Conservation (phyloP, 1,140 invertebrate species). For the Drosophila albomicans region DNA sequence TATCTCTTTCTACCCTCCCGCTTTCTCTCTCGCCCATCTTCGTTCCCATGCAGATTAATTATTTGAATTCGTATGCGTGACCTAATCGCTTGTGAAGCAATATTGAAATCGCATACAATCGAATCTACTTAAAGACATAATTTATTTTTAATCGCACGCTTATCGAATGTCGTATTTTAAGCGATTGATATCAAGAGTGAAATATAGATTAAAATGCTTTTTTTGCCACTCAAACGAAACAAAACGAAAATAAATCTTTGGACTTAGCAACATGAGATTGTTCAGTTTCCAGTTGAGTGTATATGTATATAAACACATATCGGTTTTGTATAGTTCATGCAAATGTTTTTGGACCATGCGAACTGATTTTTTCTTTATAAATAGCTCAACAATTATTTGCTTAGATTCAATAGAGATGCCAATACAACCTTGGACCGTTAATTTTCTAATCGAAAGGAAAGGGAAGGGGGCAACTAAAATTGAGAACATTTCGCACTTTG, state of each 20-base stretch:
- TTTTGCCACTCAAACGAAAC: not conserved
- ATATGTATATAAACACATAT: not conserved
- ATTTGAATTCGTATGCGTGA: conserved; percentile 33
- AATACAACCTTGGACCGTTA: not conserved
- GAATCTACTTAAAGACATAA: conserved; percentile 2
- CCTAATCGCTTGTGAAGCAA: conserved; percentile 17
- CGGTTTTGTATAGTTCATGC: not conserved
- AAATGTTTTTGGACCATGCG: not conserved
- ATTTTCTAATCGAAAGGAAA: not conserved
- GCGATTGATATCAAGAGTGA: not conserved
- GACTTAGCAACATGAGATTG: not conserved
- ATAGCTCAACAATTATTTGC: not conserved
- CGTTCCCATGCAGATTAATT: conserved; percentile 55
- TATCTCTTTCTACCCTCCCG: not conserved
- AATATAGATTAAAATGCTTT: not conserved
- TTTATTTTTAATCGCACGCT: not conserved
- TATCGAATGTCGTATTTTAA: not conserved
- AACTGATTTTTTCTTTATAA: not conserved
- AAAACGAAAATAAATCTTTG: not conserved
- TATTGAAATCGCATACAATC: conserved; percentile 2
- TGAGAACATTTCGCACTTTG: not conserved
- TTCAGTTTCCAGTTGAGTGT: not conserved
- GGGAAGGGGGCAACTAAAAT: not conserved
- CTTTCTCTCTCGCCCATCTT: conserved; percentile 4
- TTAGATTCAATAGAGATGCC: not conserved